A percentile compares a stretch with the other conserved stretches of the same genome.
Conservation (phyloP, 53 echinoderm and acorn worm species). For the Zoroaster sp. region DNA sequence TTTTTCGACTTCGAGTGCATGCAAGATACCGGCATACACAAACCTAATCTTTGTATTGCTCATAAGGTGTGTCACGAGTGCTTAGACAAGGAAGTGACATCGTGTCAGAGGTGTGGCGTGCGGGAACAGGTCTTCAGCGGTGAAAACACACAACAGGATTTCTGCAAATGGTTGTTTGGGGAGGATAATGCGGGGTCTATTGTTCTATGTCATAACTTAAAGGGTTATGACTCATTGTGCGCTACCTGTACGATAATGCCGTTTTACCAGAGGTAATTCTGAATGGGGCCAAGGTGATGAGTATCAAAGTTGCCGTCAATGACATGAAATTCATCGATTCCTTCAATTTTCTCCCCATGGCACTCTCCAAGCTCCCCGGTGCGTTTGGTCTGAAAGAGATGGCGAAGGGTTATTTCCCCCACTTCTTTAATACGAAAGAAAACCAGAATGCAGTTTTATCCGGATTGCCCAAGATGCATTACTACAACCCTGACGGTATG, state of each 20-base stretch:
- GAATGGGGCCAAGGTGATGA: slow-evolving; percentile 26
- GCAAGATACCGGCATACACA: slow-evolving; percentile 12
- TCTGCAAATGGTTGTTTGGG: slow-evolving; percentile 23
- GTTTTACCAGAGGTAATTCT: not conserved
- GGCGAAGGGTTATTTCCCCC: slow-evolving; percentile 54
- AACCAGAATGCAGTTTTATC: too few species aligned
- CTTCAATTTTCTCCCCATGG: slow-evolving; percentile 49
- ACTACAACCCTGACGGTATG: too few species aligned
- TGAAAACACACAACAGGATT: not conserved
- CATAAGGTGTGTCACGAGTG: slow-evolving; percentile 19
- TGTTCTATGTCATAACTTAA: slow-evolving; percentile 38
- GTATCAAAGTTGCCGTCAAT: not conserved
- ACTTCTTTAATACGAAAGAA: too few species aligned
- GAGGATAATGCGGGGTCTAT: not conserved
- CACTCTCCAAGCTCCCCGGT: slow-evolving; percentile 29
- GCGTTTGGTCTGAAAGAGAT: slow-evolving; percentile 46
- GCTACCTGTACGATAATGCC: slow-evolving; percentile 32
- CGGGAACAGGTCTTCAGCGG: slow-evolving; percentile 10
- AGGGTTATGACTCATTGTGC: slow-evolving; percentile 50
- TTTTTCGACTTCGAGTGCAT: slow-evolving; percentile 42
- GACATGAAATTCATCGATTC: slow-evolving; percentile 35
- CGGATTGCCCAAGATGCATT: too few species aligned
- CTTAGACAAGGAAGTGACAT: not conserved
- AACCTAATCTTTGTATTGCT: slow-evolving; percentile 8
- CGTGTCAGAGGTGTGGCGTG: not conserved